Percentiles rank a stretch among this genome's conserved stretches.
Evolutionary conservation across 2,888 invertebrate genomes (phyloP).

Genomic region (Clostera curtula): DNA sequence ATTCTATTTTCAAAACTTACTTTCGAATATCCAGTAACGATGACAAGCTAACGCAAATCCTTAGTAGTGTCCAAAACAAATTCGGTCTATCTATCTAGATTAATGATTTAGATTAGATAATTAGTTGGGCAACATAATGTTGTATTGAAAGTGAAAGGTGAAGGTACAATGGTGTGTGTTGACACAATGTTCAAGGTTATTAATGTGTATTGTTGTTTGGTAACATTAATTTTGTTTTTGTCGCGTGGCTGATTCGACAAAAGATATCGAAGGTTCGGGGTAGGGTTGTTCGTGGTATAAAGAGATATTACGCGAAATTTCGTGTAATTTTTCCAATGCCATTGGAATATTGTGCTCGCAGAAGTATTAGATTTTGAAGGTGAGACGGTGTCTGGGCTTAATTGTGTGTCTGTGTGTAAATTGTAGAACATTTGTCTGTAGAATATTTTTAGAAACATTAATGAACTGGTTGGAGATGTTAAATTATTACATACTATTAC

Average conservation of each 20-base stretch:
- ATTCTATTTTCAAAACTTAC: conserved; percentile 11
- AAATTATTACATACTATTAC: too few species aligned
- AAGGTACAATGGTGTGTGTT: conserved; percentile 31
- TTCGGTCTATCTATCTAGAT: conserved; percentile 37
- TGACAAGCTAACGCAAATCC: conserved; percentile 4
- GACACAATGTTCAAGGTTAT: conserved; percentile 22
- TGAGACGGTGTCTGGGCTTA: too few species aligned
- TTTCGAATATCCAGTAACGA: conserved; percentile 5
- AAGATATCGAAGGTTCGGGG: too few species aligned
- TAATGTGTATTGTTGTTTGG: conserved; percentile 12
- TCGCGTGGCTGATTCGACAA: background rate
- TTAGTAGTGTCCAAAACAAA: conserved; percentile 15
- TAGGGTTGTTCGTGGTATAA: too few species aligned
- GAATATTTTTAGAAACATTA: too few species aligned
- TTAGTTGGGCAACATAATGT: conserved; percentile 38
- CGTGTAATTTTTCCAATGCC: too few species aligned
- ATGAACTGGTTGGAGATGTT: too few species aligned
- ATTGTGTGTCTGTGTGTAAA: too few species aligned
- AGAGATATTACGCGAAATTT: too few species aligned
- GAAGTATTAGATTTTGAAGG: too few species aligned
- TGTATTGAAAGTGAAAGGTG: conserved; percentile 49
- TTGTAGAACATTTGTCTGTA: too few species aligned
- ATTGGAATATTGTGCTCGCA: too few species aligned
- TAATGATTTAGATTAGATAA: conserved; percentile 50
- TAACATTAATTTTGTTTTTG: conserved; percentile 13